Evolutionary conservation across 2,113 vertebrate species (phyloP).

Genomic region (Macrotis lagotis): DNA sequence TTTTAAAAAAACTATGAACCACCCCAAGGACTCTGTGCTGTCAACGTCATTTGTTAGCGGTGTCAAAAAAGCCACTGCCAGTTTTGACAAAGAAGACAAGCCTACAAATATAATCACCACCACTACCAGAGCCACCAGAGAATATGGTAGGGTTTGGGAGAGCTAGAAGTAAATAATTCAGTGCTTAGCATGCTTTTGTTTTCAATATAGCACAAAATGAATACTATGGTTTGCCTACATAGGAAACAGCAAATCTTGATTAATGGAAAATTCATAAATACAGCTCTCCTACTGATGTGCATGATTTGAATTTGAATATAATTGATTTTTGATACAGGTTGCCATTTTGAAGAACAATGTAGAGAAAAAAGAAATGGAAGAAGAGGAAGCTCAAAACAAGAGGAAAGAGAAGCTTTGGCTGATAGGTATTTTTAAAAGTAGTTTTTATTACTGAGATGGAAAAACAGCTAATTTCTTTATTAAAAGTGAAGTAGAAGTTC

Average conservation of each 20-base stretch:
- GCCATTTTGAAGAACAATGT: conserved; percentile 40
- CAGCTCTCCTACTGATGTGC: neutral
- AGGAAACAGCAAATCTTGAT: neutral
- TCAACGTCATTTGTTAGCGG: conserved; percentile 56
- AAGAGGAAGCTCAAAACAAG: neutral
- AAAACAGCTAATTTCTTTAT: conserved; percentile 15
- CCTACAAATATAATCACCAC: conserved; percentile 44
- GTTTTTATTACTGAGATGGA: neutral
- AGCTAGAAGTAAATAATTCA: conserved; percentile 48
- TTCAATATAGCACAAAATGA: neutral
- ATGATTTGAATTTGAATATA: neutral
- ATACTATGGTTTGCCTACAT: neutral
- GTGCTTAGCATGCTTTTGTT: neutral
- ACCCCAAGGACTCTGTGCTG: conserved; percentile 45
- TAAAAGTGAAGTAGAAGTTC: conserved; percentile 20
- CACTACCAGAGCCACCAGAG: conserved; percentile 19
- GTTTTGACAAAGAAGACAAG: conserved; percentile 58
- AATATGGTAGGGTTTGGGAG: conserved; percentile 23
- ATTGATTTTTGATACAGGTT: neutral
- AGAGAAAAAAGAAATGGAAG: neutral
- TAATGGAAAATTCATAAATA: neutral
- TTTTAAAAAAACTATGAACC: conserved; percentile 39
- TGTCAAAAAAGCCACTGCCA: conserved; percentile 47
- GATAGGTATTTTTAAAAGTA: neutral
- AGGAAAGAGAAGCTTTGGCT: neutral